Percentiles rank a stretch among this genome's conserved stretches.
These are phyloP conservation scores for Eristalis pertinax DNA, from an alignment of 2,888 invertebrate genomes.

Conservation along the genomic window DNA sequence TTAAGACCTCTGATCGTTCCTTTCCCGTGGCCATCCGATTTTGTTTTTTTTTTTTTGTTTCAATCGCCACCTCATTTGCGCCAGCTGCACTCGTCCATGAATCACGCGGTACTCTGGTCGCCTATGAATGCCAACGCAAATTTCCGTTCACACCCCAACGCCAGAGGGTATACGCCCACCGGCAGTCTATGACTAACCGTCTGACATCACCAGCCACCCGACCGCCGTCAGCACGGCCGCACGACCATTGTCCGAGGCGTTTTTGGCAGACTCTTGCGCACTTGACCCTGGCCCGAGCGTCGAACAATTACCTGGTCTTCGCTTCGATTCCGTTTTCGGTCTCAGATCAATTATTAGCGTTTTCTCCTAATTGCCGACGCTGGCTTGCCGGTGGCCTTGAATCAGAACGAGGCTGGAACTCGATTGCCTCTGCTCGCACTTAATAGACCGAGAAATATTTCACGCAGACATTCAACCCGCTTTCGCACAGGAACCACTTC, in stretches of 20 bases:
- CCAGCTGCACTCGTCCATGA: neutral
- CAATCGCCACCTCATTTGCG: neutral
- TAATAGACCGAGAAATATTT: neutral
- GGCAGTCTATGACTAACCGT: neutral
- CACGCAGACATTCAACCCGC: neutral
- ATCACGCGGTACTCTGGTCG: neutral
- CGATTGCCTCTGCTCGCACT: neutral
- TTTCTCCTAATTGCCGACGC: neutral
- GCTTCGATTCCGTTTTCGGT: neutral
- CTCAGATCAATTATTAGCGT: neutral
- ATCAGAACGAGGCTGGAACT: neutral
- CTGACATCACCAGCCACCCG: neutral
- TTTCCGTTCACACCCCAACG: neutral
- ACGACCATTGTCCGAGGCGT: neutral
- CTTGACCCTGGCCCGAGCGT: neutral
- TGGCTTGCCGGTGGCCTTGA: neutral
- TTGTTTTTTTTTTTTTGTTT: no score
- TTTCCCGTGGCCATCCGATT: no score
- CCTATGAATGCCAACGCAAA: neutral
- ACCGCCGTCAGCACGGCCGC: neutral
- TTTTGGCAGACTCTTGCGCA: neutral
- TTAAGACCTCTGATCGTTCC: no score
- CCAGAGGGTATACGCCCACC: neutral
- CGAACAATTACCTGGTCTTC: neutral
- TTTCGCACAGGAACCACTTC: neutral